These are phyloP conservation scores for Festucalex cinctus DNA, from an alignment of 2,113 vertebrate species.

Conservation along the genomic window DNA sequence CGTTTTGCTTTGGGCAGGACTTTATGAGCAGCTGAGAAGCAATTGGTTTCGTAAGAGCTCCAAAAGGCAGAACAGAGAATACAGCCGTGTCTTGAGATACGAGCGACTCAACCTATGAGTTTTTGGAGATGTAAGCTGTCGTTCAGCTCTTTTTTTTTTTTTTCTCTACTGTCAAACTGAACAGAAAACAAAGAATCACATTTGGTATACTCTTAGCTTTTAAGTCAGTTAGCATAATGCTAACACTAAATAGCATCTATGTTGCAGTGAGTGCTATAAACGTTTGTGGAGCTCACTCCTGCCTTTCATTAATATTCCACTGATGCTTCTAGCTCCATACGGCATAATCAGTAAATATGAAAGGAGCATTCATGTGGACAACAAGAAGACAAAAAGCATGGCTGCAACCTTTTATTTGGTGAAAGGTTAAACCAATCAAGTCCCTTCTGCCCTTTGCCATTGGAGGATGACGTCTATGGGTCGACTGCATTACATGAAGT, in stretches of 20 bases:
- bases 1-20: constrained; percentile 8
- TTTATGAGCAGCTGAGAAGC: background rate
- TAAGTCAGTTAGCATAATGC: too few species aligned
- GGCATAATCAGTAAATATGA: background rate
- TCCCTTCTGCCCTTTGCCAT: background rate
- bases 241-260: too few species aligned
- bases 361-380: background rate
- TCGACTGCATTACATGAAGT: background rate
- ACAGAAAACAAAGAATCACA: too few species aligned
- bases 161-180: too few species aligned
- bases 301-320: constrained; percentile 1
- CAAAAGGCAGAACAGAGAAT: constrained; percentile 1
- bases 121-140: too few species aligned
- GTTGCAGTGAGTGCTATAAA: too few species aligned
- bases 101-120: too few species aligned
- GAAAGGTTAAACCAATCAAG: background rate
- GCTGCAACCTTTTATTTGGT: background rate
- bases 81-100: background rate
- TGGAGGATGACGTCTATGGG: background rate
- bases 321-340: background rate
- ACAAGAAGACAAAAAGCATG: background rate
- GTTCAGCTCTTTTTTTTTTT: too few species aligned
- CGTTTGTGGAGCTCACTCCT: too few species aligned
- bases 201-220: too few species aligned
- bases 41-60: constrained; percentile 14